Conservation (phyloP, 2,113 vertebrate species). For the Cricetomys ansorgei region DNA sequence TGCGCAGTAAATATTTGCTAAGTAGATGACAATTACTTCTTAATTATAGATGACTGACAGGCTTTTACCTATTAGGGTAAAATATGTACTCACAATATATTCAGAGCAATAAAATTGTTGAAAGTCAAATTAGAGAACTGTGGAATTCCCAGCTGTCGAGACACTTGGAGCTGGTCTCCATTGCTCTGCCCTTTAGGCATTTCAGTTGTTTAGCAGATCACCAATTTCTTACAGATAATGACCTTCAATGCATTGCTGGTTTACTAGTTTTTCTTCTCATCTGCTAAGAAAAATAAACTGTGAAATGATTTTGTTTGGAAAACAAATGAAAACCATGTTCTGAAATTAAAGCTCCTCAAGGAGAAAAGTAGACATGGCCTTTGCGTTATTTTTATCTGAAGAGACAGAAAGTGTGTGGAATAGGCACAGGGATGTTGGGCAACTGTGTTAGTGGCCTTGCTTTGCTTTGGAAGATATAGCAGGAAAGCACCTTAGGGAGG, state of each 20-base stretch:
- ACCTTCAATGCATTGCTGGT: neutral
- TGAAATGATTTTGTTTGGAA: slow-evolving; percentile 16
- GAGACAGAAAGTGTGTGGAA: neutral
- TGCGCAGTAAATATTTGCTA: slow-evolving; percentile 21
- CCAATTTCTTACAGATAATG: neutral
- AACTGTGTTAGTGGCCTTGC: neutral
- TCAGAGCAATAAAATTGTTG: neutral
- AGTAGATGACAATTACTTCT: neutral
- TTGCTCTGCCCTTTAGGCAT: neutral
- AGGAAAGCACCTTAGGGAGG: fast-evolving
- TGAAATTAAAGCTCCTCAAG: neutral
- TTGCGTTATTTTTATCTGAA: neutral
- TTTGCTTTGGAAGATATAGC: neutral
- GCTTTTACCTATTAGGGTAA: neutral
- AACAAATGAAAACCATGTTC: neutral
- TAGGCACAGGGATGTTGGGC: neutral
- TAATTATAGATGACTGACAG: neutral
- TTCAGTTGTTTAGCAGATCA: neutral
- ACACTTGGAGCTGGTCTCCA: neutral
- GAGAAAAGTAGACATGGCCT: neutral
- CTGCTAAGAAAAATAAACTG: slow-evolving; percentile 44
- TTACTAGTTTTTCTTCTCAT: slow-evolving; percentile 24
- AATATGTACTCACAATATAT: neutral
- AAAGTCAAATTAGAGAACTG: neutral
- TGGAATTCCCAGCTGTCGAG: neutral